A percentile compares a stretch with the other conserved stretches of the same genome.
phyloP scores from a whole-genome alignment of 2,888 invertebrate species.

The Thereva nobilitata region DNA sequence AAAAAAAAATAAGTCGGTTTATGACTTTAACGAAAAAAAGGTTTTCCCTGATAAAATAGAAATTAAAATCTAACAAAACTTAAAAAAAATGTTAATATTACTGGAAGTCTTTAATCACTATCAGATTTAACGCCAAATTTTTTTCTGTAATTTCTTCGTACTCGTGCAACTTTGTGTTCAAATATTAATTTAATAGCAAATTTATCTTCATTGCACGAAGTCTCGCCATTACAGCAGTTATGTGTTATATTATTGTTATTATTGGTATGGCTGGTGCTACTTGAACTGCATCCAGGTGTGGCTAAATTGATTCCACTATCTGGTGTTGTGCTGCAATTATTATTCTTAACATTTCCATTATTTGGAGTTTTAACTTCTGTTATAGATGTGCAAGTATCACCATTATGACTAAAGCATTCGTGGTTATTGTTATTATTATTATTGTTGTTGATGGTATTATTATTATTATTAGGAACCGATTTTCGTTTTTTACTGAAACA shows the following conservation, averaged over 20 bases:
- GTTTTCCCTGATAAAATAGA: not conserved
- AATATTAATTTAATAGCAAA: constrained; percentile 46
- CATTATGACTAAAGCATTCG: not conserved
- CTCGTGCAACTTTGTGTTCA: constrained; percentile 64
- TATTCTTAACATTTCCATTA: constrained; percentile 35
- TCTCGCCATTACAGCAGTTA: constrained; percentile 18
- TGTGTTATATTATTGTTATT: constrained; percentile 14
- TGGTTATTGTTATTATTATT: constrained; percentile 22
- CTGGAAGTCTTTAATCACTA: constrained; percentile 59
- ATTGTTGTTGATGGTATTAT: constrained; percentile 11
- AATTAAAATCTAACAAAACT: not conserved
- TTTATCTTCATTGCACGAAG: constrained; percentile 41
- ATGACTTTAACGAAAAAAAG: too few species aligned
- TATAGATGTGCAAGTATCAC: constrained; percentile 27
- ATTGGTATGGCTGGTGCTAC: constrained; percentile 39
- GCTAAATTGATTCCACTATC: constrained; percentile 48
- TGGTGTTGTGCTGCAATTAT: constrained; percentile 45
- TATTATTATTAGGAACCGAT: constrained; percentile 36
- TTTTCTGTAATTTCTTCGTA: constrained; percentile 66
- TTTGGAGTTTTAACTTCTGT: constrained; percentile 39
- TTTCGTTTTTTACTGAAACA: constrained; percentile 40
- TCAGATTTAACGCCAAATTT: constrained; percentile 67
- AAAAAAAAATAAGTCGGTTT: too few species aligned
- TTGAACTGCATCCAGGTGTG: constrained; percentile 40
- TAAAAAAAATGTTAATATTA: not conserved